Conservation (phyloP, 2,888 invertebrate genomes). For the Polylopha cassiicola region DNA sequence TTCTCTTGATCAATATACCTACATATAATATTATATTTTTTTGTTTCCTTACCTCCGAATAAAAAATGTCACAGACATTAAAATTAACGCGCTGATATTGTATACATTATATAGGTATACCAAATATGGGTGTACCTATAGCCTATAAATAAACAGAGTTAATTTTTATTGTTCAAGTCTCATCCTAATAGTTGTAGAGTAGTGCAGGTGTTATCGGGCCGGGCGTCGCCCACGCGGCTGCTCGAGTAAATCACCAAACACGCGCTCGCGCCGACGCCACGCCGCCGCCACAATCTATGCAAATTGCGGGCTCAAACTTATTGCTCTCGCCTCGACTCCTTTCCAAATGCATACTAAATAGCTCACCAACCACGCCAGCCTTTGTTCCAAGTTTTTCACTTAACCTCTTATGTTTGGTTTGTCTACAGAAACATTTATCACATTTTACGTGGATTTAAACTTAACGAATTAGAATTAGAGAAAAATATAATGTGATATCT, state of each 20-base stretch:
- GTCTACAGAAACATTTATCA: slow-evolving; percentile 42
- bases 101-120: too few relatives aligned
- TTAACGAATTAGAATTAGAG: too few relatives aligned
- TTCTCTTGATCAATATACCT: too few relatives aligned
- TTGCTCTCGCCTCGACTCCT: slow-evolving; percentile 75
- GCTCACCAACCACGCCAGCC: slow-evolving; percentile 53
- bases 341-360: slow-evolving; percentile 76
- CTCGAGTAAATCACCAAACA: slow-evolving; percentile 62
- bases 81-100: too few relatives aligned
- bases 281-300: slow-evolving; percentile 67
- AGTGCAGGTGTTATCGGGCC: slow-evolving; percentile 42
- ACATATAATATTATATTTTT: too few relatives aligned
- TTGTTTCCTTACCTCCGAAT: too few relatives aligned
- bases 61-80: too few relatives aligned
- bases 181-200: slow-evolving; percentile 31
- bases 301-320: slow-evolving; percentile 72
- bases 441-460: too few relatives aligned
- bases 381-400: slow-evolving; percentile 46
- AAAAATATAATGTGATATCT: too few relatives aligned
- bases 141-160: too few relatives aligned
- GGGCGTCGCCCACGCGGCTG: slow-evolving; percentile 39
- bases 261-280: slow-evolving; percentile 32
- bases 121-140: too few relatives aligned
- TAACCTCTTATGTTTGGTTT: slow-evolving; percentile 42
- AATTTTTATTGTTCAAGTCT: slow-evolving; percentile 25